These are phyloP conservation scores for Eremophila alpestris DNA, from an alignment of 2,797 vertebrate species.

Conservation along the genomic window DNA sequence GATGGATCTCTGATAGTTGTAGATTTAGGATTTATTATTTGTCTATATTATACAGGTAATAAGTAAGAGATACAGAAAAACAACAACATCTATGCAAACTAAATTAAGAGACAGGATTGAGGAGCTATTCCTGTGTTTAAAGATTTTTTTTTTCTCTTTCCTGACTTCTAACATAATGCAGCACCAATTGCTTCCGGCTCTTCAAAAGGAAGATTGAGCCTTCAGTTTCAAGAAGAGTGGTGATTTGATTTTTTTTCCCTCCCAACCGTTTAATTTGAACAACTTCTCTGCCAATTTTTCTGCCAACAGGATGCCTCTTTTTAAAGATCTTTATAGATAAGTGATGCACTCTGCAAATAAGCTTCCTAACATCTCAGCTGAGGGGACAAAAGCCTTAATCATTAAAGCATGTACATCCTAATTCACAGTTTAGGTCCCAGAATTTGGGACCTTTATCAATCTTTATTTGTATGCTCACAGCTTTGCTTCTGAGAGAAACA, in stretches of 20 bases:
- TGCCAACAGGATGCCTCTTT: background rate
- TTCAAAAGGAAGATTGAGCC: background rate
- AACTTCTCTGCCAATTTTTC: background rate
- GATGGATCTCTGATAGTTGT: too few relatives aligned
- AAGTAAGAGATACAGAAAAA: too few relatives aligned
- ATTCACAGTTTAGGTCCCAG: background rate
- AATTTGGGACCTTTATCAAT: background rate
- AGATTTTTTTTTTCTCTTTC: background rate
- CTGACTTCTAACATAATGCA: background rate
- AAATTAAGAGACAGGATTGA: too few relatives aligned
- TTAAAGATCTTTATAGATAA: background rate
- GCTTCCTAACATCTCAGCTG: background rate
- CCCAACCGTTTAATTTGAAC: background rate
- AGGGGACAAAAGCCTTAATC: background rate
- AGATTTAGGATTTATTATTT: too few relatives aligned
- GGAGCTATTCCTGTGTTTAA: background rate
- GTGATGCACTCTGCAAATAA: background rate
- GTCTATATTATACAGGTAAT: too few relatives aligned
- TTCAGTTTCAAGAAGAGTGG: background rate
- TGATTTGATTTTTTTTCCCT: background rate
- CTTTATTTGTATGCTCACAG: background rate
- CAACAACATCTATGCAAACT: too few relatives aligned
- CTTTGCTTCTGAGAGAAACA: background rate
- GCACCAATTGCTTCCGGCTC: background rate
- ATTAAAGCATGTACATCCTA: background rate